These are phyloP conservation scores for Odontamblyopus rebecca DNA, from an alignment of 2,797 vertebrate genomes.

Conservation along the genomic window DNA sequence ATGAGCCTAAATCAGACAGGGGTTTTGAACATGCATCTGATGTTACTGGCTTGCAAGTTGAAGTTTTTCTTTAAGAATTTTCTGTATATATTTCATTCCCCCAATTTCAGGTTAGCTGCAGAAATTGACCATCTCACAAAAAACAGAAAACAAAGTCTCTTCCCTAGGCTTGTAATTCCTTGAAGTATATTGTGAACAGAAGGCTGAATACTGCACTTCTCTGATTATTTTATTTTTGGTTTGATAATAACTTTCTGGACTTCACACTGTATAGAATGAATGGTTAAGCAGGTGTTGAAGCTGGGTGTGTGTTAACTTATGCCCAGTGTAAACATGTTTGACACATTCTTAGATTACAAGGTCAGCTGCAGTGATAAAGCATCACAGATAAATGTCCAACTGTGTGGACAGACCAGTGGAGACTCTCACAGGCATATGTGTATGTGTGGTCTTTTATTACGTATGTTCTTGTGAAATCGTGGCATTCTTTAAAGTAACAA, in stretches of 20 bases:
- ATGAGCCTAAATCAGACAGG: neutral
- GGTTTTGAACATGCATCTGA: neutral
- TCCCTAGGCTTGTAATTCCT: neutral
- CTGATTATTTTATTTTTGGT: neutral
- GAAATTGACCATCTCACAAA: no score
- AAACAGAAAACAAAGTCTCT: no score
- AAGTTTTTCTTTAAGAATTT: neutral
- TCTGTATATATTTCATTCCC: no score
- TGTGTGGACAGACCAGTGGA: neutral
- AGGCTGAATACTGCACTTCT: neutral
- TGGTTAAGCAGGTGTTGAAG: neutral
- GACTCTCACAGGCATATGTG: neutral
- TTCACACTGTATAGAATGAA: neutral
- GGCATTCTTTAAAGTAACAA: conserved; percentile 1
- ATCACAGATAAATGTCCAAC: neutral
- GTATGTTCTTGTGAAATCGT: conserved; percentile 15
- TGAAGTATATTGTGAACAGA: neutral
- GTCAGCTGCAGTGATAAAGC: neutral
- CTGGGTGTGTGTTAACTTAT: neutral
- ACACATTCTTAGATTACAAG: conserved; percentile 11
- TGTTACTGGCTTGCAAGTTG: neutral
- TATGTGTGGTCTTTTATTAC: conserved; percentile 6
- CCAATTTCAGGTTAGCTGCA: no score
- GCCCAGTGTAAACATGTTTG: conserved; percentile 7
- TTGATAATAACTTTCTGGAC: neutral